Evolutionary conservation across 2,888 invertebrate genomes (phyloP).

Genomic region (Teinopalpus imperialis): DNA sequence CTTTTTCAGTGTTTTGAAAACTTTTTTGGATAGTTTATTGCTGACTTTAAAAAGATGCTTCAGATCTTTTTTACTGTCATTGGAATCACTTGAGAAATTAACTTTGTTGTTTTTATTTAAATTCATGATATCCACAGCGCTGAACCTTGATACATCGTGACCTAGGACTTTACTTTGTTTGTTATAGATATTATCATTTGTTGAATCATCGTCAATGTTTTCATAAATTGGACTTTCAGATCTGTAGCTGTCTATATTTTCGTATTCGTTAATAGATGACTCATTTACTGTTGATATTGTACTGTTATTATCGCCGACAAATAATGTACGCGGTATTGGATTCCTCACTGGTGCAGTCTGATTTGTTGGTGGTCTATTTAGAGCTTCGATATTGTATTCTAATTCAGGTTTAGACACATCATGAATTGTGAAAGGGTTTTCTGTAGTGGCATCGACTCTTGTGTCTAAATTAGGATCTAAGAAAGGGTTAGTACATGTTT

Average conservation of each 20-base stretch:
- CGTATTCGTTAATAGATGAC: conserved; percentile 57
- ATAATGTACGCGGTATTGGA: conserved; percentile 62
- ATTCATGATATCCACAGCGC: conserved; percentile 68
- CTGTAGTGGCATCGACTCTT: conserved; percentile 33
- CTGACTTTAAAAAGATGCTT: conserved; percentile 63
- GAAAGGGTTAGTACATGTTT: conserved; percentile 71
- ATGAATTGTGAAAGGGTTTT: conserved; percentile 60
- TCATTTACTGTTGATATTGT: conserved; percentile 72
- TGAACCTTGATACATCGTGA: conserved; percentile 69
- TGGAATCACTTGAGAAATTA: conserved; percentile 60
- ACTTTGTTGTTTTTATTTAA: conserved; percentile 53
- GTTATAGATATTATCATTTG: conserved; percentile 47
- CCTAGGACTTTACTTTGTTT: conserved; percentile 78
- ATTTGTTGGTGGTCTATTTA: conserved; percentile 38
- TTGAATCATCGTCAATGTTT: conserved; percentile 51
- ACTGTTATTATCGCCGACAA: conserved; percentile 63
- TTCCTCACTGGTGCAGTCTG: conserved; percentile 34
- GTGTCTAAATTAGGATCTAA: conserved; percentile 55
- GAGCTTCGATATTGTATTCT: conserved; percentile 53
- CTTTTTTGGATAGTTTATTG: conserved; percentile 68
- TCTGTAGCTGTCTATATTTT: conserved; percentile 63
- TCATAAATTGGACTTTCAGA: conserved; percentile 69
- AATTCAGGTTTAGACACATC: conserved; percentile 44
- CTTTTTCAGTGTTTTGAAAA: conserved; percentile 69
- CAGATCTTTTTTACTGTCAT: conserved; percentile 57